Conservation (phyloP, 2,797 vertebrate genomes). For the Adrianichthys oophorus region DNA sequence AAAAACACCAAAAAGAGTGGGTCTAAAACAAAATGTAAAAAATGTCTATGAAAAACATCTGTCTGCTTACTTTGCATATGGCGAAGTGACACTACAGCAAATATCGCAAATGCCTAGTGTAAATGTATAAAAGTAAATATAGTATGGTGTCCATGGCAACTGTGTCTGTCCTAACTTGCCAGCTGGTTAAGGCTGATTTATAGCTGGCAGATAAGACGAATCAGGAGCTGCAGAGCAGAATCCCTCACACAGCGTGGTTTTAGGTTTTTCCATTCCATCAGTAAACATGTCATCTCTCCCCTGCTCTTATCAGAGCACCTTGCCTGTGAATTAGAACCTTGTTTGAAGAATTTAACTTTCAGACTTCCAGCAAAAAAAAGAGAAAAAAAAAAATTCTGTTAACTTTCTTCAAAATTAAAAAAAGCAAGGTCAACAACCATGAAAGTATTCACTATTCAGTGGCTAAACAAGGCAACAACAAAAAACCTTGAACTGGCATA, state of each 20-base stretch:
- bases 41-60: constrained; percentile 11
- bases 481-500: constrained; percentile 8
- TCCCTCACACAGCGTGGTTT: constrained; percentile 23
- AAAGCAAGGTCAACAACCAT: constrained; percentile 43
- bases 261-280: constrained; percentile 46
- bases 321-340: constrained; percentile 48
- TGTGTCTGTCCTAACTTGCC: constrained; percentile 39
- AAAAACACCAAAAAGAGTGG: no score
- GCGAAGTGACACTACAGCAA: constrained; percentile 39
- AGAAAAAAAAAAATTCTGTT: constrained; percentile 28
- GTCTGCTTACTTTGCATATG: constrained; percentile 26
- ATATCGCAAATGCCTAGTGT: constrained; percentile 49
- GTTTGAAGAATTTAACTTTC: constrained; percentile 44
- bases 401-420: constrained; percentile 15
- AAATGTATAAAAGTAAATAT: constrained; percentile 50
- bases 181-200: constrained; percentile 51
- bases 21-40: no score
- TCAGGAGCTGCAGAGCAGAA: constrained; percentile 31
- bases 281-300: constrained; percentile 49
- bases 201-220: constrained; percentile 37
- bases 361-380: constrained; percentile 19
- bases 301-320: constrained; percentile 47
- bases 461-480: constrained; percentile 23
- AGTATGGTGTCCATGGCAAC: constrained; percentile 46
- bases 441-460: constrained; percentile 8